A percentile compares a stretch with the other conserved stretches of the same genome.
Conservation (phyloP, 2,113 vertebrate genomes). For the Australoheros scitulus region DNA sequence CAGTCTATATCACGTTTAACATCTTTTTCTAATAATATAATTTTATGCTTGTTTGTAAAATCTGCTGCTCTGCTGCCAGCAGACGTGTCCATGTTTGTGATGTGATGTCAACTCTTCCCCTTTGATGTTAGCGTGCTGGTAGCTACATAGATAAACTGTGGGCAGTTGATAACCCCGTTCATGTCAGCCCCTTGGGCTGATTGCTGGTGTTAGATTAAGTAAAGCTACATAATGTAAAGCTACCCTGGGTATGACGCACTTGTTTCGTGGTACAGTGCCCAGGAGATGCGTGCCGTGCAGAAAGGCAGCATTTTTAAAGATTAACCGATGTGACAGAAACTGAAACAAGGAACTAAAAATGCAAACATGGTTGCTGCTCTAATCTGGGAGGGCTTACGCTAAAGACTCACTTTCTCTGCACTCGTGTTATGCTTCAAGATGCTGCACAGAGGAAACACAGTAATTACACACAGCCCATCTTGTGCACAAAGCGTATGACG, state of each 20-base stretch:
- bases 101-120: not conserved
- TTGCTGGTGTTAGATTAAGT: not conserved
- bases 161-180: not conserved
- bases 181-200: not conserved
- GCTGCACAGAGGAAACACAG: constrained; percentile 1
- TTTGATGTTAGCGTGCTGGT: not conserved
- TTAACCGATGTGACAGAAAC: not conserved
- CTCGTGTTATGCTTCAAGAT: not conserved
- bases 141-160: not conserved
- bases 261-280: not conserved
- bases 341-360: not conserved
- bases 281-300: rapidly evolving
- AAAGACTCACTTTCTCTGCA: not conserved
- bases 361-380: not conserved
- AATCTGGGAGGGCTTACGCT: not conserved
- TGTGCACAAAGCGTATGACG: not conserved
- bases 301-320: not conserved
- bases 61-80: not conserved
- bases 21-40: not conserved
- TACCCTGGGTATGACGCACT: not conserved
- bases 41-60: not conserved
- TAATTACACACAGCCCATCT: constrained; percentile 22
- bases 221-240: not conserved
- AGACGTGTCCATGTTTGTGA: not conserved
- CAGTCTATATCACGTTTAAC: no score